Evolutionary conservation across 2,888 invertebrate genomes (phyloP), one percentile per base, ranked within the genome.

Genomic region (Zele albiditarsus): DNA sequence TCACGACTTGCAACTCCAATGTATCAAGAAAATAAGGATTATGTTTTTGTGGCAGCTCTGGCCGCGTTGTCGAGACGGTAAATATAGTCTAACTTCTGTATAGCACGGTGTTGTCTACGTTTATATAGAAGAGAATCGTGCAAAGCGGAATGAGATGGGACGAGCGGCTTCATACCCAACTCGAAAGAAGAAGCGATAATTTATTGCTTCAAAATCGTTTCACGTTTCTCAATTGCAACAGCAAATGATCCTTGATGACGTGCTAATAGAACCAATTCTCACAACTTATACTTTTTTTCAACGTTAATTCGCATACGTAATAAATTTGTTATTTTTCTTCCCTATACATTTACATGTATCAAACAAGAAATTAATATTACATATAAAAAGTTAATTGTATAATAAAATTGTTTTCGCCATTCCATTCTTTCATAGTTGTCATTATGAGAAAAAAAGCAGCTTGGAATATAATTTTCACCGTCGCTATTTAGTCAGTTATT

Each of bases 21-120:
- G 78, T 78, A 82, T 84, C 81, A 80, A 79, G 79, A 80, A 84
- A 84, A 76, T 80, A 79, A 81, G 79, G 78, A 84, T 84, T 83
- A 53, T 53, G 83, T 84, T 85, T 84, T 83, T 70, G 66, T 79
- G 76, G 76, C 6, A 10, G 20, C 10, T 3, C 53, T 78, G 60
- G 66, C 66, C 27, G 31, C 33, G 20, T 46, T n/a, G 38, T 63
- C 28, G 57, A 73, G 53, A 53, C 20, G 73, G 74, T 82, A 83
- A 84, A 84, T 83, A 84, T 84, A 84, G 82, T 73, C 66, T 65
- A 20, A 62, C 58, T 74, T 49, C 28, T 25, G 63, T 31, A 33
- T 25, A 23, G 53, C 10, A 14, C n/a, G 16, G 14, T n/a, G 4
- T 5, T 60, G 27, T 60, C 60, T 60, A 3, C 28, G 5, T 60